Conservation (phyloP, 2,888 invertebrate species). For the Andrena marginata region DNA sequence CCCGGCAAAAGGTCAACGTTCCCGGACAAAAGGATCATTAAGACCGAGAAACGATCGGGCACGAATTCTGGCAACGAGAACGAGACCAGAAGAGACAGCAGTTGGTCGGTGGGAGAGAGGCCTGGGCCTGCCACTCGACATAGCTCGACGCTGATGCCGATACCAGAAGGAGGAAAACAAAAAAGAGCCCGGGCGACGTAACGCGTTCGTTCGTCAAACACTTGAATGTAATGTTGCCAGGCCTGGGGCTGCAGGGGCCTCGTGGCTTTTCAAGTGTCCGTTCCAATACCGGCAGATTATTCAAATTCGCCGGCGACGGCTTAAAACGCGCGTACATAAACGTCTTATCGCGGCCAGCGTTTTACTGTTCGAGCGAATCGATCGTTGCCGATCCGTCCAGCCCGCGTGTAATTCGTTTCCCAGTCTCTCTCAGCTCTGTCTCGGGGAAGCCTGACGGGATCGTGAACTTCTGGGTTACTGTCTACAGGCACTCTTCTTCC, state of each 20-base stretch:
- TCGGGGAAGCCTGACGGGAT: too few relatives aligned
- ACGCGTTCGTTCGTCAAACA: slow-evolving; percentile 83
- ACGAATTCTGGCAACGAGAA: slow-evolving; percentile 49
- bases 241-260: slow-evolving; percentile 69
- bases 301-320: slow-evolving; percentile 82
- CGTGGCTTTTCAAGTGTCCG: slow-evolving; percentile 80
- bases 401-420: too few relatives aligned
- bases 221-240: slow-evolving; percentile 84
- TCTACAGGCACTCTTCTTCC: background rate
- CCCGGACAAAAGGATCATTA: slow-evolving; percentile 50
- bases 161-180: slow-evolving; percentile 81
- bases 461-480: too few relatives aligned
- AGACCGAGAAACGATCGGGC: slow-evolving; percentile 44
- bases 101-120: slow-evolving; percentile 68
- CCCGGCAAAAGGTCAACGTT: slow-evolving; percentile 48
- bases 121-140: slow-evolving; percentile 78
- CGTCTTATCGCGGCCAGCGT: slow-evolving; percentile 25
- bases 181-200: slow-evolving; percentile 79
- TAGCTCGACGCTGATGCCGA: slow-evolving; percentile 82
- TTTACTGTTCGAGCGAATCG: slow-evolving; percentile 23
- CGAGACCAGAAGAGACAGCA: slow-evolving; percentile 51
- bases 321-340: slow-evolving; percentile 74
- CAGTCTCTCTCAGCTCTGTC: too few relatives aligned
- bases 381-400: background rate
- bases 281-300: slow-evolving; percentile 83